Percentiles rank a stretch among this genome's conserved stretches.
phyloP scores from a whole-genome alignment of 2,797 vertebrate genomes.

The Muraenolepis orangiensis region DNA sequence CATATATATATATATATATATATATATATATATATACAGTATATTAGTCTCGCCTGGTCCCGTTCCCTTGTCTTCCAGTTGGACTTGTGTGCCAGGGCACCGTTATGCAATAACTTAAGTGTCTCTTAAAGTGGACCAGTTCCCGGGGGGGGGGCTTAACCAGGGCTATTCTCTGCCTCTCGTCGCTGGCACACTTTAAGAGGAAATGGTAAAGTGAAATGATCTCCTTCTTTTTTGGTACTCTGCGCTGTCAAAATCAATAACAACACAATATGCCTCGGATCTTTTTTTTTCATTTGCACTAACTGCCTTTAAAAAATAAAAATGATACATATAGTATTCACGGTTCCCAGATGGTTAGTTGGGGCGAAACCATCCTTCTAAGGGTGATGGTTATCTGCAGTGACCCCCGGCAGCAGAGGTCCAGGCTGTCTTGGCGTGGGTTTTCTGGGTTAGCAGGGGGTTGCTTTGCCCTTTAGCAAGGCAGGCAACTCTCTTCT shows the following conservation, averaged over 20 bases:
- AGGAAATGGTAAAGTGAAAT: conserved; percentile 53
- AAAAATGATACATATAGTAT: no score
- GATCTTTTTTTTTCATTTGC: conserved; percentile 29
- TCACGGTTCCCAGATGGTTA: neutral
- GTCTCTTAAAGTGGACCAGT: conserved; percentile 68
- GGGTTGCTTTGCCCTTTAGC: conserved; percentile 22
- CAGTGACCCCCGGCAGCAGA: no score
- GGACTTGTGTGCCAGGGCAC: neutral
- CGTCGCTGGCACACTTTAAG: conserved; percentile 61
- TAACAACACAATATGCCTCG: conserved; percentile 40
- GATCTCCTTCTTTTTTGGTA: conserved; percentile 47
- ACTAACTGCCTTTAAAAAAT: neutral
- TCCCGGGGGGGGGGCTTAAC: conserved; percentile 59
- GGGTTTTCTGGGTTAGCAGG: neutral
- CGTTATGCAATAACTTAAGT: conserved; percentile 53
- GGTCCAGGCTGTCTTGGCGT: conserved; percentile 21
- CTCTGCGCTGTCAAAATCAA: conserved; percentile 53
- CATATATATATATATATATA: no score
- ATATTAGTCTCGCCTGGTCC: no score
- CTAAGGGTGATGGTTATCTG: no score
- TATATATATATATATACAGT: no score
- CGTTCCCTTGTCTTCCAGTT: no score
- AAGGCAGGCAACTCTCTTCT: conserved; percentile 38
- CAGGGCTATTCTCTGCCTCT: conserved; percentile 63
- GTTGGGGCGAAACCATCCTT: no score